These are phyloP conservation scores for Noctua pronuba DNA, from an alignment of 2,888 invertebrate species.

Conservation along the genomic window DNA sequence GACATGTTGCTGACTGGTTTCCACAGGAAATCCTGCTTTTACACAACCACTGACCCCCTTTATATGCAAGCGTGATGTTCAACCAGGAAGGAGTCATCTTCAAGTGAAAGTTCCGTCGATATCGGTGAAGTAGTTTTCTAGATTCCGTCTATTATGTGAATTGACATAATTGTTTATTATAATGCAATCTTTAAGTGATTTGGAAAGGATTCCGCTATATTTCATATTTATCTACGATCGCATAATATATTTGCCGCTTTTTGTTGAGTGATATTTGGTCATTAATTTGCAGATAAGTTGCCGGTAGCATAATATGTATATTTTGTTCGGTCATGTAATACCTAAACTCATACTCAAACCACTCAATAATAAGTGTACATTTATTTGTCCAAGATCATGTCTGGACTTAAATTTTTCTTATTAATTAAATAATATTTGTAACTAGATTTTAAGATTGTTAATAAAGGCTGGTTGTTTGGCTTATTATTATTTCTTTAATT, in stretches of 20 bases:
- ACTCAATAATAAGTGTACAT: background rate
- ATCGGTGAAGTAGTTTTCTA: slow-evolving; percentile 39
- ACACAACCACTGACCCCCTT: slow-evolving; percentile 52
- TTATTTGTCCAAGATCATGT: background rate
- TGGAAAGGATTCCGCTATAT: background rate
- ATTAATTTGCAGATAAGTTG: background rate
- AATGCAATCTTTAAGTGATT: slow-evolving; percentile 18
- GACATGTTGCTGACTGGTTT: slow-evolving; percentile 49
- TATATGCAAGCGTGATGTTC: slow-evolving; percentile 33
- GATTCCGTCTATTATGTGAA: slow-evolving; percentile 37
- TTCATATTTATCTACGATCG: slow-evolving; percentile 4
- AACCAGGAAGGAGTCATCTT: slow-evolving; percentile 49
- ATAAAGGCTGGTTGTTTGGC: too few relatives aligned
- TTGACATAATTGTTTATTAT: slow-evolving; percentile 35
- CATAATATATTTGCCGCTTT: background rate
- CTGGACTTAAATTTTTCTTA: background rate
- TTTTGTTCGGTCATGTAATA: background rate
- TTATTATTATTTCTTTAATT: too few relatives aligned
- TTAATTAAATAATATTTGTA: background rate
- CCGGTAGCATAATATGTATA: background rate
- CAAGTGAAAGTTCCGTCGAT: slow-evolving; percentile 53
- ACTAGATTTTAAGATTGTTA: background rate
- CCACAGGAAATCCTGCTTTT: slow-evolving; percentile 57
- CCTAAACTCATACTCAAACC: background rate
- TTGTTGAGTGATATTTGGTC: background rate